Evolutionary conservation across 2,797 vertebrate species (phyloP).

Genomic region (Acanthurus tractus): DNA sequence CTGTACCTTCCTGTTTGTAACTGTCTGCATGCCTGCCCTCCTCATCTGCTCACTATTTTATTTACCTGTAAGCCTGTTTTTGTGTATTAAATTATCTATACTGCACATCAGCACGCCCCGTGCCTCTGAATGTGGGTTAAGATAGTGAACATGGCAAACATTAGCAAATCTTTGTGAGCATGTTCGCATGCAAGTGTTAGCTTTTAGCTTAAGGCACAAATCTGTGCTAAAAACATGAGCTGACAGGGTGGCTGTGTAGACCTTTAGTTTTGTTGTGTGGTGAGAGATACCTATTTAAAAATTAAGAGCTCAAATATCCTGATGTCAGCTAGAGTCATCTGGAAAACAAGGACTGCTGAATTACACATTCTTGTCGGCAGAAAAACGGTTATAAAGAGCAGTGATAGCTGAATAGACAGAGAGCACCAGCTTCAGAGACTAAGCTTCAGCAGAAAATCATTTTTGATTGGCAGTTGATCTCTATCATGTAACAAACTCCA

Average conservation of each 20-base stretch:
- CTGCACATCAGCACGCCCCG: no score
- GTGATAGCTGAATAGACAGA: slow-evolving; percentile 38
- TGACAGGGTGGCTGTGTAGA: not conserved
- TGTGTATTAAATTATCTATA: no score
- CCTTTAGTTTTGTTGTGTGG: not conserved
- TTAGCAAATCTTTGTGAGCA: not conserved
- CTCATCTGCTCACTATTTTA: no score
- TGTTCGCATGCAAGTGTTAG: not conserved
- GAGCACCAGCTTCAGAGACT: slow-evolving; percentile 2
- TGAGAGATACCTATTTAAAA: not conserved
- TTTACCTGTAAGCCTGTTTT: no score
- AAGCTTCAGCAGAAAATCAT: slow-evolving; percentile 26
- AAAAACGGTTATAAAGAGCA: slow-evolving; percentile 15
- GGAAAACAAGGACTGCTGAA: slow-evolving; percentile 6
- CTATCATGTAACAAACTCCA: slow-evolving; percentile 10
- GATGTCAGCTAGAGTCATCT: not conserved
- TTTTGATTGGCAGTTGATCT: slow-evolving; percentile 31
- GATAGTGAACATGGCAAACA: not conserved
- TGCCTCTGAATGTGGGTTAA: no score
- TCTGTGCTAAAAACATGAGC: not conserved
- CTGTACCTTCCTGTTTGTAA: no score
- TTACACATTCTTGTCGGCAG: not conserved
- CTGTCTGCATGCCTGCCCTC: no score
- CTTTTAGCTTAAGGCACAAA: not conserved
- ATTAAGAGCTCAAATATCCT: not conserved